phyloP scores from a whole-genome alignment of 2,888 invertebrate species.

The Leptarthrus brevirostris region DNA sequence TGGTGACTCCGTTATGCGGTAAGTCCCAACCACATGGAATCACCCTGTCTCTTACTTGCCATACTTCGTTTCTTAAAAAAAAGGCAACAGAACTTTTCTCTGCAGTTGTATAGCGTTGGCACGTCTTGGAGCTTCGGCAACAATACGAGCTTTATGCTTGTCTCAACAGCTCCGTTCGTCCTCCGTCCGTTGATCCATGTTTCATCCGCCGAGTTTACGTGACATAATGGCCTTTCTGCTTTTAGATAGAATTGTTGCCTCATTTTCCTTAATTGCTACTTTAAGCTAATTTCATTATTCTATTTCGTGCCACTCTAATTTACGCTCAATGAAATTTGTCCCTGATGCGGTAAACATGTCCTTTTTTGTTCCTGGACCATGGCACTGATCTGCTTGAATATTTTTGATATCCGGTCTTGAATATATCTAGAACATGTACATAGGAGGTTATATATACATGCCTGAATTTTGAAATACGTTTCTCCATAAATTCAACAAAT shows the following conservation, averaged over 20 bases:
- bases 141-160: not conserved
- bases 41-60: constrained; percentile 7
- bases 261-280: constrained; percentile 29
- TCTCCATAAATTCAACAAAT: too few relatives aligned
- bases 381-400: too few relatives aligned
- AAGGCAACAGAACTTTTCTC: constrained; percentile 9
- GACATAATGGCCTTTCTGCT: constrained; percentile 12
- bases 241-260: constrained; percentile 10
- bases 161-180: not conserved
- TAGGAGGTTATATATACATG: too few relatives aligned
- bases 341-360: too few relatives aligned
- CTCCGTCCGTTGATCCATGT: not conserved
- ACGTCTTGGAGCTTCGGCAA: constrained; percentile 13
- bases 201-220: constrained; percentile 24
- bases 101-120: constrained; percentile 27
- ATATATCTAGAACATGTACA: too few relatives aligned
- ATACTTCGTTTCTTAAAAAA: constrained; percentile 13
- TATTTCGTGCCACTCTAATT: not conserved
- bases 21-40: constrained; percentile 6
- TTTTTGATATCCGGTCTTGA: too few relatives aligned
- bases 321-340: too few relatives aligned
- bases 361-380: too few relatives aligned
- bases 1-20: constrained; percentile 9
- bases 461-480: too few relatives aligned
- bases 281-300: constrained; percentile 25